phyloP scores from a whole-genome alignment of 2,888 invertebrate species.

The Synergus japonicus region DNA sequence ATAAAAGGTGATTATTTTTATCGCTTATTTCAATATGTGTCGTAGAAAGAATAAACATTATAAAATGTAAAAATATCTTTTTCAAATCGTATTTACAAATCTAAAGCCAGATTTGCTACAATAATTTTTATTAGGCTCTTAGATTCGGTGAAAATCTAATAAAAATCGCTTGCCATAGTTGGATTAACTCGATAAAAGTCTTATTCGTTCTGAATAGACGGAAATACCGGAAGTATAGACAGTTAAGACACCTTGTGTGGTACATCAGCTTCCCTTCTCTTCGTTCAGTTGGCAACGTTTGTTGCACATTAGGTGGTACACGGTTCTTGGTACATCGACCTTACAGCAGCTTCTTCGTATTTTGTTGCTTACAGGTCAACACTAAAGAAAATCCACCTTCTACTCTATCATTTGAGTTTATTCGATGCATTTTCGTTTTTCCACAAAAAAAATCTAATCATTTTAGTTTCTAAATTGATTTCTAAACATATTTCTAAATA shows the following conservation, averaged over 20 bases:
- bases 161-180: neutral
- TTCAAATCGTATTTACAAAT: neutral
- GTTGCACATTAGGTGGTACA: slow-evolving; percentile 33
- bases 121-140: neutral
- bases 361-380: slow-evolving; percentile 37
- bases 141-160: neutral
- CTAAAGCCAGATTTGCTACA: neutral
- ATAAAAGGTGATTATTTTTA: neutral
- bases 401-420: slow-evolving; percentile 1
- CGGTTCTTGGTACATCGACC: slow-evolving; percentile 39
- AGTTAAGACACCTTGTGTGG: slow-evolving; percentile 17
- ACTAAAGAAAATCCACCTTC: slow-evolving; percentile 5
- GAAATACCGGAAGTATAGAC: slow-evolving; percentile 36
- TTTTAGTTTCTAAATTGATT: neutral
- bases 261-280: slow-evolving; percentile 20
- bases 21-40: slow-evolving; percentile 1
- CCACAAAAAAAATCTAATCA: neutral
- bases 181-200: slow-evolving; percentile 1
- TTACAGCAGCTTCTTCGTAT: slow-evolving; percentile 27
- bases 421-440: neutral
- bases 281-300: slow-evolving; percentile 27
- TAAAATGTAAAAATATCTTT: neutral
- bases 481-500: no score
- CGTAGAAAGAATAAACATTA: neutral
- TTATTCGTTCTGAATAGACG: slow-evolving; percentile 20